These are phyloP conservation scores for Entomyzon cyanotis DNA, from an alignment of 2,113 vertebrate genomes.

Conservation along the genomic window DNA sequence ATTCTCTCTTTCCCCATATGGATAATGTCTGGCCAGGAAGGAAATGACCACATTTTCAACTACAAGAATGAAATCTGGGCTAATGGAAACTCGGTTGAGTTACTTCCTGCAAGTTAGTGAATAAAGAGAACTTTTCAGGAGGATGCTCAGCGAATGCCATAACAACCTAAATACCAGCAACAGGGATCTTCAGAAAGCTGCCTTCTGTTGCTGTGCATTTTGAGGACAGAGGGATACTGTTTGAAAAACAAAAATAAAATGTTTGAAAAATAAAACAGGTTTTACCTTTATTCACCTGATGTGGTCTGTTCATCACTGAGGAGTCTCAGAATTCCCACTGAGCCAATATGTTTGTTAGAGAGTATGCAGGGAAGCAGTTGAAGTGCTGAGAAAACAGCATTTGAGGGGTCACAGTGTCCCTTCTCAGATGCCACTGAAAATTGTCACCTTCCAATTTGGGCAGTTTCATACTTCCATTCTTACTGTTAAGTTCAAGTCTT, in stretches of 20 bases:
- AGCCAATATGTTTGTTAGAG: not conserved
- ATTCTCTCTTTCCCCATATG: not conserved
- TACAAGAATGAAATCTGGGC: not conserved
- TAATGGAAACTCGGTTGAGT: constrained; percentile 32
- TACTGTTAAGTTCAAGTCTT: not conserved
- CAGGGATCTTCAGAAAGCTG: not conserved
- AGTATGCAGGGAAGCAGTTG: not conserved
- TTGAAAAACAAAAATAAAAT: not conserved
- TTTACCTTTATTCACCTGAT: not conserved
- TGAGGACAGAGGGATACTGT: not conserved
- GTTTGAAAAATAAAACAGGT: not conserved
- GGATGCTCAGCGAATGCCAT: not conserved
- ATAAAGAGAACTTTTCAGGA: not conserved
- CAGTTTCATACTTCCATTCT: not conserved
- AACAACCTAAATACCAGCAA: not conserved
- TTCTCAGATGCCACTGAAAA: not conserved
- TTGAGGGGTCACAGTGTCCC: not conserved
- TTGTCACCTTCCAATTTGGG: not conserved
- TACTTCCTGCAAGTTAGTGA: not conserved
- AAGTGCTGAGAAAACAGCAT: not conserved
- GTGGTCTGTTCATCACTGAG: not conserved
- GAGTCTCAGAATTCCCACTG: not conserved
- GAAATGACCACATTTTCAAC: constrained; percentile 38
- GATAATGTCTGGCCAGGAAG: constrained; percentile 48
- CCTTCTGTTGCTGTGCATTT: not conserved